phyloP scores from a whole-genome alignment of 2,113 vertebrate species.

The Empidonax alnorum region DNA sequence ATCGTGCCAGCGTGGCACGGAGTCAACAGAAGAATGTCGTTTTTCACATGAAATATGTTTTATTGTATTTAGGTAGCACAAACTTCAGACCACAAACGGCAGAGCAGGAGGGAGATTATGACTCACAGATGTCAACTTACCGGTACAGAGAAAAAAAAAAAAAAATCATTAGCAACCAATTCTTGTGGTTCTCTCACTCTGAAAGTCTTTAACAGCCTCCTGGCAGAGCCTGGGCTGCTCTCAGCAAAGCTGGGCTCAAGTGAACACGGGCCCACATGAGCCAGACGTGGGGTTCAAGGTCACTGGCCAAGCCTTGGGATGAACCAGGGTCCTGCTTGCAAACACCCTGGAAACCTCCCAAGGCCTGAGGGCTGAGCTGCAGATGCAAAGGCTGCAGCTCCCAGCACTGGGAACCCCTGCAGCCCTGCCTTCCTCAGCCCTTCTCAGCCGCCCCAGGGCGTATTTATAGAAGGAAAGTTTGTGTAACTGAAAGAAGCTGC shows the following conservation, averaged over 20 bases:
- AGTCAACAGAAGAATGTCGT: conserved; percentile 29
- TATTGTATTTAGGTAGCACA: conserved; percentile 59
- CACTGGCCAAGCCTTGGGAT: neutral
- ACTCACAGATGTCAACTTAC: conserved; percentile 79
- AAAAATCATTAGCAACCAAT: conserved; percentile 50
- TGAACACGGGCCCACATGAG: neutral
- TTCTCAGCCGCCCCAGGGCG: neutral
- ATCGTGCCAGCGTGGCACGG: neutral
- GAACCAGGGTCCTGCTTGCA: neutral
- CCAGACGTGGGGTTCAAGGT: accelerated
- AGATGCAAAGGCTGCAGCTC: neutral
- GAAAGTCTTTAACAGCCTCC: conserved; percentile 47
- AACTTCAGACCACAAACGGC: conserved; percentile 77
- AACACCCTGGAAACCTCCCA: neutral
- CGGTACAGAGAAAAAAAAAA: conserved; percentile 28
- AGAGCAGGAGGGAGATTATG: conserved; percentile 67
- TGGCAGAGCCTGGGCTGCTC: neutral
- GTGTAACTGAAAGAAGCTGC: neutral
- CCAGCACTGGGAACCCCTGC: neutral
- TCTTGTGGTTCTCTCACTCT: conserved; percentile 63
- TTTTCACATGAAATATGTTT: conserved; percentile 55
- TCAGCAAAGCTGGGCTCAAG: neutral
- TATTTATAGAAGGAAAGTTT: conserved; percentile 1
- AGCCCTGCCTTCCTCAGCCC: neutral
- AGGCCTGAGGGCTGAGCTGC: neutral